Conservation (phyloP, 2,113 vertebrate genomes). For the Corydoras maculifer region DNA sequence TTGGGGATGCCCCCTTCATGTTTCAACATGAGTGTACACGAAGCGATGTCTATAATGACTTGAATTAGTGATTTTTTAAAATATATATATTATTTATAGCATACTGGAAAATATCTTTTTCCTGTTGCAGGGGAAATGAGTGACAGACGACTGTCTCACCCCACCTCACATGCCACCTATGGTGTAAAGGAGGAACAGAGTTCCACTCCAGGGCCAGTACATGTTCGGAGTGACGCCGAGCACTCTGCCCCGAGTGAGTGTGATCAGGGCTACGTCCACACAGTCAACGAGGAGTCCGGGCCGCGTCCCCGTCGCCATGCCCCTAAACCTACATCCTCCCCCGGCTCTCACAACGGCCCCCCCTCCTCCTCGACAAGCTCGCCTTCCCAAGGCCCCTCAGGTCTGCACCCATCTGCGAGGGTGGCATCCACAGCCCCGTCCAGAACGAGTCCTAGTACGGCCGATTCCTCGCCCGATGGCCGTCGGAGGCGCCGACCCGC, state of each 20-base stretch:
- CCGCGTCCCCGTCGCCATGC: slow-evolving; percentile 52
- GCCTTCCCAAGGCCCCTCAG: slow-evolving; percentile 21
- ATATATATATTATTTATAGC: not conserved
- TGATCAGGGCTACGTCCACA: slow-evolving; percentile 56
- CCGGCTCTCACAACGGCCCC: slow-evolving; percentile 47
- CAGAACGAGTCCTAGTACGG: slow-evolving; percentile 46
- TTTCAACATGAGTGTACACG: no score
- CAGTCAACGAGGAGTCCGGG: slow-evolving; percentile 50
- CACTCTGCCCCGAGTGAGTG: slow-evolving; percentile 50
- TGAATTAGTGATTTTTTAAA: no score
- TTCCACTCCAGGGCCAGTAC: slow-evolving; percentile 39
- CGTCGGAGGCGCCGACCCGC: slow-evolving; percentile 52
- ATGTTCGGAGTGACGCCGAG: slow-evolving; percentile 46
- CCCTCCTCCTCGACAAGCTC: slow-evolving; percentile 25
- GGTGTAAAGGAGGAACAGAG: slow-evolving; percentile 68
- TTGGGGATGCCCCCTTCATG: no score
- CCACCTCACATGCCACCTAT: slow-evolving; percentile 30
- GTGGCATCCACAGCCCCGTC: slow-evolving; percentile 33
- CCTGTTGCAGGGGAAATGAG: slow-evolving; percentile 43
- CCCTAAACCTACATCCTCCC: slow-evolving; percentile 34
- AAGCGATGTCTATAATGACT: no score
- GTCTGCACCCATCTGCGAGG: slow-evolving; percentile 33
- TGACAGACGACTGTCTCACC: slow-evolving; percentile 51
- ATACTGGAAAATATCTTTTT: not conserved
- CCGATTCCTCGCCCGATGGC: slow-evolving; percentile 41